Evolutionary conservation across 2,113 vertebrate genomes (phyloP).

Genomic region (Pantherophis guttatus): DNA sequence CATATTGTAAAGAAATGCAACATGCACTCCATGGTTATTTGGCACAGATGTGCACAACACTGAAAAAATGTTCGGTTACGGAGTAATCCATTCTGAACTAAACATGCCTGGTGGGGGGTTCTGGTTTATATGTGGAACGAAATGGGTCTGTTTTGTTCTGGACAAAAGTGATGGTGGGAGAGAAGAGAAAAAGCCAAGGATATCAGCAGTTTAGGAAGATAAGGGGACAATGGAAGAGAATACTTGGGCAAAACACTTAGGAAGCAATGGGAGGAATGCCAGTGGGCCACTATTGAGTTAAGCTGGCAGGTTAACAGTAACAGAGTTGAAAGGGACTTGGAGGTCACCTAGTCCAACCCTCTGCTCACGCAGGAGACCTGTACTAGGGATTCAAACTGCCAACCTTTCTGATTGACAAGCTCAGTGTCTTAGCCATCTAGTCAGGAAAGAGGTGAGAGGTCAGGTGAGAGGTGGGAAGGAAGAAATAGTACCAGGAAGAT

Average conservation of each 20-base stretch:
- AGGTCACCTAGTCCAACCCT: no score
- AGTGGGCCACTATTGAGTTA: background rate
- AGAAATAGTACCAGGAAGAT: background rate
- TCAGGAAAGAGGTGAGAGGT: no score
- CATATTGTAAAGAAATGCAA: background rate
- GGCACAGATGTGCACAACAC: background rate
- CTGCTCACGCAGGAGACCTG: no score
- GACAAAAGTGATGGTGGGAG: background rate
- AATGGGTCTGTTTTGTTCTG: background rate
- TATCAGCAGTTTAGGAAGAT: background rate
- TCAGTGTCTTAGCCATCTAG: no score
- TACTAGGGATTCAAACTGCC: no score
- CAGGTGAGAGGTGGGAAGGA: background rate
- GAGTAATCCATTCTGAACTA: background rate
- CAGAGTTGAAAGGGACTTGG: no score
- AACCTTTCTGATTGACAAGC: no score
- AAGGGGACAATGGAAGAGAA: background rate
- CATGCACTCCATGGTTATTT: background rate
- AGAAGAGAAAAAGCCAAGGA: background rate
- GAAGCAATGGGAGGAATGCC: background rate
- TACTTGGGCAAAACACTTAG: background rate
- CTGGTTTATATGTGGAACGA: background rate
- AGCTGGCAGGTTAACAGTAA: background rate
- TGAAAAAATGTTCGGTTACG: background rate
- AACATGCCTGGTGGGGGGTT: background rate